Evolutionary conservation across 2,888 invertebrate species (phyloP), one percentile per base, ranked within the genome.

Genomic region (Chrysina gloriosa): DNA sequence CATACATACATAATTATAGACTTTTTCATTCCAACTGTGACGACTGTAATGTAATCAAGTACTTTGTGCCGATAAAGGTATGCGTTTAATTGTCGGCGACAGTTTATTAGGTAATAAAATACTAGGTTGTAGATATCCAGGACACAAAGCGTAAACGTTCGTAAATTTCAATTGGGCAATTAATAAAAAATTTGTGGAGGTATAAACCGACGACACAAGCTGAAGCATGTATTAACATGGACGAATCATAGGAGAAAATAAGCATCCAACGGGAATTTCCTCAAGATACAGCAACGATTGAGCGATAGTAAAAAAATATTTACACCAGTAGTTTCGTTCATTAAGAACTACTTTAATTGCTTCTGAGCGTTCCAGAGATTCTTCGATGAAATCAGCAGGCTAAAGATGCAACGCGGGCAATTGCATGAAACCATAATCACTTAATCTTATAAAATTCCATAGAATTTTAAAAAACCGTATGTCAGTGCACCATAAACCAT

Each of bases 401-500:
- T 31, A 1, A 16, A 19, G 29, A 52, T 9, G n/a, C 11, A 31
- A 31, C 16, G 19, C 19, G 19, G 19, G 19, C 9, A 45, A 21
- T 21, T 45, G 21, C 21, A 16, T 4, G 31, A 45, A 14, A 27
- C 16, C n/a, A 14, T 42, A 27, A 61, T 61, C 42, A 4, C 14
- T 27, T 42, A 9, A 45, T 27, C 11, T 14, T 27, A 31, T 23
- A 23, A 16, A 42, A 61, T 42, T 42, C 45, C 25, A 42, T 14
- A 7, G 2, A 21, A 61, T 42, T 9, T 3, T 9, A 9, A 16
- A 45, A 23, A 19, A 45, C 6, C 11, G 6, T 1, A 11, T 42
- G 42, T 61, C 42, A 61, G 14, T 39, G 39, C 23, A 25, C 58
- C 25, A 58, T 27, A 61, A 61, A 16, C 39, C 58, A 39, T 42